A percentile compares a stretch with the other conserved stretches of the same genome.
phyloP scores from a whole-genome alignment of 2,888 invertebrate genomes.

The Globia sparganii region DNA sequence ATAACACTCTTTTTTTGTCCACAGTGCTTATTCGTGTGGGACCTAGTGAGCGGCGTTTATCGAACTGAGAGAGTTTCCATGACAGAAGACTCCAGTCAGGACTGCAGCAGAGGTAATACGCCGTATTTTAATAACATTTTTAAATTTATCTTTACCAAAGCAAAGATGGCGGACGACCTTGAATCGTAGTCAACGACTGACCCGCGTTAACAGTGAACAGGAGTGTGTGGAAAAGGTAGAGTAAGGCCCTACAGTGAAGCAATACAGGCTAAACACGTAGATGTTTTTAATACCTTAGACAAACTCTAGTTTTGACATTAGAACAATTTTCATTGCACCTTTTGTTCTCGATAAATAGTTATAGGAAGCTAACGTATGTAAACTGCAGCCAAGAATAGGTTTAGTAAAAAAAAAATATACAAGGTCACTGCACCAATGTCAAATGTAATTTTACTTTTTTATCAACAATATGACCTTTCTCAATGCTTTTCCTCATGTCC shows the following conservation, averaged over 20 bases:
- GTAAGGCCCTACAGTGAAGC: background rate
- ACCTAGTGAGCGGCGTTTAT: conserved; percentile 87
- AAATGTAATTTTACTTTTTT: background rate
- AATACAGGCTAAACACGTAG: background rate
- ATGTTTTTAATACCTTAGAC: background rate
- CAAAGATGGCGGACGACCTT: background rate
- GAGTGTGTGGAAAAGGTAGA: background rate
- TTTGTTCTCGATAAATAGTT: background rate
- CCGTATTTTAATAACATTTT: background rate
- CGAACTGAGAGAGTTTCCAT: conserved; percentile 86
- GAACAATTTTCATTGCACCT: background rate
- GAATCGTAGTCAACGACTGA: background rate
- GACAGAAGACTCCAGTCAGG: conserved; percentile 87
- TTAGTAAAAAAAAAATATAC: background rate
- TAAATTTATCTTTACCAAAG: background rate
- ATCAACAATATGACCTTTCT: conserved; percentile 4
- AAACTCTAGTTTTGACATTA: background rate
- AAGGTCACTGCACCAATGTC: background rate
- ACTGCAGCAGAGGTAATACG: conserved; percentile 82
- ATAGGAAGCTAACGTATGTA: background rate
- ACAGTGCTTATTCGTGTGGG: conserved; percentile 89
- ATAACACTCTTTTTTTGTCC: background rate
- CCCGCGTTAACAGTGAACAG: background rate
- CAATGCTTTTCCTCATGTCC: conserved; percentile 27
- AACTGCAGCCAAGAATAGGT: too few relatives aligned